phyloP scores from a whole-genome alignment of 2,113 vertebrate genomes.

The Melanostigma gelatinosum region DNA sequence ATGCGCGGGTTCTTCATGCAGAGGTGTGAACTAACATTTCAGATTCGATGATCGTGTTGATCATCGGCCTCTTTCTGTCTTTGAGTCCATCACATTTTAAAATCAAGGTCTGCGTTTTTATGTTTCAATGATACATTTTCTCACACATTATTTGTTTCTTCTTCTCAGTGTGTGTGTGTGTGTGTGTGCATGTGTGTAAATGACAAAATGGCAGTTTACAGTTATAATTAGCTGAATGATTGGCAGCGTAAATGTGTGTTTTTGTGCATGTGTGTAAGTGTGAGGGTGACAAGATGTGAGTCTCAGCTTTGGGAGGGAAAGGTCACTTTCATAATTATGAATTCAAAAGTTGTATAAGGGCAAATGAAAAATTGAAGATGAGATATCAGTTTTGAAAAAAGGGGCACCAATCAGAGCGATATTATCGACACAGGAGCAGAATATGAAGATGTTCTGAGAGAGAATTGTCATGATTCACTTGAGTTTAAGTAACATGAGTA shows the following conservation, averaged over 20 bases:
- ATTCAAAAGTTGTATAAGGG: background rate
- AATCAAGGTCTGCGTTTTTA: background rate
- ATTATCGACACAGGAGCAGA: background rate
- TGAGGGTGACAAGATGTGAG: constrained; percentile 6
- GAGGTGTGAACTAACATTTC: constrained; percentile 63
- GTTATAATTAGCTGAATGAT: constrained; percentile 10
- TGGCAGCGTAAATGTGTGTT: constrained; percentile 14
- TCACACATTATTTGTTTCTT: background rate
- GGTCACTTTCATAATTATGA: constrained; percentile 7
- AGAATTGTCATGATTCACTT: background rate
- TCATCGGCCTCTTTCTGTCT: constrained; percentile 18
- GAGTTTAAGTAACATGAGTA: background rate
- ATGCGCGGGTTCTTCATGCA: constrained; percentile 31
- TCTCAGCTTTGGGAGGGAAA: constrained; percentile 8
- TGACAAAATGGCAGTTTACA: background rate
- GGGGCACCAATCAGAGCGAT: background rate
- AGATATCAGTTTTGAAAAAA: background rate
- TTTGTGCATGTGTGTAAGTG: constrained; percentile 4
- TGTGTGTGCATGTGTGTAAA: background rate
- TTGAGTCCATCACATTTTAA: background rate
- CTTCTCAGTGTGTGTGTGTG: background rate
- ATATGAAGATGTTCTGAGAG: background rate
- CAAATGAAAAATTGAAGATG: background rate
- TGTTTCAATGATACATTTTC: background rate
- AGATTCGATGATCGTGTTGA: constrained; percentile 28